phyloP scores from a whole-genome alignment of 2,888 invertebrate genomes.

The Ephialtes manifestator region DNA sequence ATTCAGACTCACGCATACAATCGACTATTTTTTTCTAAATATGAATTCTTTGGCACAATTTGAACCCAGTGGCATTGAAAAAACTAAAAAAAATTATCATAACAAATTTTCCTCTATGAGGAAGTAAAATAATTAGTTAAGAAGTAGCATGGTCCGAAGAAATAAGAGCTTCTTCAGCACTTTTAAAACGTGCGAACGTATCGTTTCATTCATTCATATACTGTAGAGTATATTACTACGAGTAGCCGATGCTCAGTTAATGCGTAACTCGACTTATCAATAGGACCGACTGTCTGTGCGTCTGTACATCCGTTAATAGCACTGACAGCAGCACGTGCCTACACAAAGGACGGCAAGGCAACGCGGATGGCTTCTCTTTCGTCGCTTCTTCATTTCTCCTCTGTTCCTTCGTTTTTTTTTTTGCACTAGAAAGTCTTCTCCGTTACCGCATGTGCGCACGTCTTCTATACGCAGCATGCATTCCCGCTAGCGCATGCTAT shows the following conservation, averaged over 20 bases:
- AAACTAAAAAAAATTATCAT: too few relatives aligned
- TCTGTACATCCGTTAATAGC: not conserved
- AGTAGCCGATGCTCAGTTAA: conserved; percentile 16
- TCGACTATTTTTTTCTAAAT: too few relatives aligned
- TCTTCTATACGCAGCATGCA: conserved; percentile 5
- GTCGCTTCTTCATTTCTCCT: not conserved
- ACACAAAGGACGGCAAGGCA: not conserved
- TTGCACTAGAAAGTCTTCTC: conserved; percentile 56
- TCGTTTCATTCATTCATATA: conserved; percentile 29
- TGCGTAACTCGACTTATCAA: conserved; percentile 29
- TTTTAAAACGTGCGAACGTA: conserved; percentile 7
- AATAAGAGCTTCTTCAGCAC: not conserved
- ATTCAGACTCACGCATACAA: too few relatives aligned
- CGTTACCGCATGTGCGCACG: conserved; percentile 39
- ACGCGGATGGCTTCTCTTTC: conserved; percentile 7
- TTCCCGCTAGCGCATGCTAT: too few relatives aligned
- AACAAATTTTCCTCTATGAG: too few relatives aligned
- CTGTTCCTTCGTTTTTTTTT: conserved; percentile 13
- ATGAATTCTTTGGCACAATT: too few relatives aligned
- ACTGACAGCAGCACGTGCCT: conserved; percentile 25
- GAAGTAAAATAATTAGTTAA: too few relatives aligned
- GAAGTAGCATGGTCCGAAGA: not conserved
- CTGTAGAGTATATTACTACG: conserved; percentile 1
- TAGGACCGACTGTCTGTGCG: conserved; percentile 25
- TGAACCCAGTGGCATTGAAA: too few relatives aligned